Evolutionary conservation across 2,797 vertebrate species (phyloP).

Genomic region (Manis pentadactyla): DNA sequence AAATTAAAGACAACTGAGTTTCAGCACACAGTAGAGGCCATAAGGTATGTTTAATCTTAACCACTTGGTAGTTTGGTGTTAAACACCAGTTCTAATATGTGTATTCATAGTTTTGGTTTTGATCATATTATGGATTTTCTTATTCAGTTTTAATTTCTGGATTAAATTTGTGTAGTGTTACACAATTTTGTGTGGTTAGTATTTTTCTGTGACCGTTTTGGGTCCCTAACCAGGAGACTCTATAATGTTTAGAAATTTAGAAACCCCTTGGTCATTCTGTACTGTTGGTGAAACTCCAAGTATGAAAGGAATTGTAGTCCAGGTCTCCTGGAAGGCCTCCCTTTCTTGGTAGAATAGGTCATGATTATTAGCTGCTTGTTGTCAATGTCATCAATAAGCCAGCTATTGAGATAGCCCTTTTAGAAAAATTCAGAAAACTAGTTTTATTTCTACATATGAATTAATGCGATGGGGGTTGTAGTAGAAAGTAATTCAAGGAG

Average conservation of each 20-base stretch:
- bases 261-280: background rate
- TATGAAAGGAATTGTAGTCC: background rate
- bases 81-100: constrained; percentile 29
- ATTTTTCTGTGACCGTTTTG: constrained; percentile 38
- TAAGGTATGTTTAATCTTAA: constrained; percentile 86
- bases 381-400: background rate
- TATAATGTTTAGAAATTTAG: constrained; percentile 39
- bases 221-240: constrained; percentile 27
- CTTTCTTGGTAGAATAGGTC: background rate
- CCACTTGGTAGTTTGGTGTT: constrained; percentile 1
- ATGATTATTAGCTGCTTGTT: background rate
- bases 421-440: background rate
- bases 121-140: background rate
- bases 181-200: background rate
- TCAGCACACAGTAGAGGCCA: constrained; percentile 88
- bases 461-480: background rate
- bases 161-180: constrained; percentile 50
- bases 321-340: background rate
- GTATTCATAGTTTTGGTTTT: constrained; percentile 52
- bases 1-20: constrained; percentile 87
- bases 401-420: background rate
- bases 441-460: background rate
- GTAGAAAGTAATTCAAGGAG: background rate
- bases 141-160: constrained; percentile 49
- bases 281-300: background rate